Evolutionary conservation across 2,113 vertebrate genomes (phyloP).

Genomic region (Gila orcuttii): DNA sequence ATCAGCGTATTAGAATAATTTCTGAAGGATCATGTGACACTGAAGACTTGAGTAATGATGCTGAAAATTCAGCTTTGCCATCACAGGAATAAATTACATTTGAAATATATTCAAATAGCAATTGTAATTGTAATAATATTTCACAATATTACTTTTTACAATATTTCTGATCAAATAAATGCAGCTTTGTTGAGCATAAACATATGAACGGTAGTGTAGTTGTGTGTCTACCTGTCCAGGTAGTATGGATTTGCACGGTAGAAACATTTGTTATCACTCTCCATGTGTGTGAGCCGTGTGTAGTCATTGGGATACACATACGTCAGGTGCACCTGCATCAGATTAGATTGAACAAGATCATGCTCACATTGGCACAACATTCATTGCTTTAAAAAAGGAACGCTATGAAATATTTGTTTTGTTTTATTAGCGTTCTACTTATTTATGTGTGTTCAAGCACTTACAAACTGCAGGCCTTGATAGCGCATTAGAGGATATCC

Average conservation of each 20-base stretch:
- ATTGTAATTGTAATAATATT: neutral
- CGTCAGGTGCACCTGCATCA: conserved; percentile 84
- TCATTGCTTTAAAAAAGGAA: neutral
- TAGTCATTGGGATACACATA: conserved; percentile 94
- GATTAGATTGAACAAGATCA: neutral
- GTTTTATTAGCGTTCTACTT: neutral
- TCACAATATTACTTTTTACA: neutral
- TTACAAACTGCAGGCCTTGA: conserved; percentile 92
- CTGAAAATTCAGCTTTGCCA: neutral
- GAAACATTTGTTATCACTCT: conserved; percentile 88
- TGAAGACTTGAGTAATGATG: neutral
- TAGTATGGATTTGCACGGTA: conserved; percentile 80
- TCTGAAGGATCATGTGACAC: neutral
- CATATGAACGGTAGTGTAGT: neutral
- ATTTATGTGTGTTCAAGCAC: conserved; percentile 62
- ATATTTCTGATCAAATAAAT: neutral
- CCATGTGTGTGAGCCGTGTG: conserved; percentile 94
- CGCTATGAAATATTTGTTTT: neutral
- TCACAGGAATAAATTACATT: neutral
- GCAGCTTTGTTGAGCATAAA: neutral
- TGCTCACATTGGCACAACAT: neutral
- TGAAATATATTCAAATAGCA: neutral
- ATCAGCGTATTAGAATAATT: neutral
- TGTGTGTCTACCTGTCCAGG: conserved; percentile 75
- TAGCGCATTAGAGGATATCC: conserved; percentile 85